These are phyloP conservation scores for Tipula confusa DNA, from an alignment of 2,888 invertebrate species.

Conservation along the genomic window DNA sequence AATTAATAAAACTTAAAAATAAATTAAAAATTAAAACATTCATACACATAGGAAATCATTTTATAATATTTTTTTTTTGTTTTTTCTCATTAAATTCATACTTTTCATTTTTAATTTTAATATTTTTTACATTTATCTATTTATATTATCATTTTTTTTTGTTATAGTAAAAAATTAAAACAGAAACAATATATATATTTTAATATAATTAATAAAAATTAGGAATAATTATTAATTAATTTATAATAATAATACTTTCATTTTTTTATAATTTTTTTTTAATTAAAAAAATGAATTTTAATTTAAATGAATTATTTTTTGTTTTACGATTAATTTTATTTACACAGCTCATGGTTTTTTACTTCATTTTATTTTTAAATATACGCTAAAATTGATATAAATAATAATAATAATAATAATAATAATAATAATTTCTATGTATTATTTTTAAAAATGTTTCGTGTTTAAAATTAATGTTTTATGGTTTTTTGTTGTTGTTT, in stretches of 20 bases:
- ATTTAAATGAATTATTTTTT: not conserved
- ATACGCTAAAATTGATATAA: not conserved
- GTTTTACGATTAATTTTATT: conserved; percentile 25
- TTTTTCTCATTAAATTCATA: conserved; percentile 14
- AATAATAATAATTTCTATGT: not conserved
- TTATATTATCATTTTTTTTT: not conserved
- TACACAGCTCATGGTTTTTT: conserved; percentile 28
- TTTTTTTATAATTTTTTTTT: not conserved
- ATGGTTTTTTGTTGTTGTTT: not conserved
- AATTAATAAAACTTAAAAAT: not conserved
- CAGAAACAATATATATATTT: not conserved
- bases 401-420: conserved; percentile 27
- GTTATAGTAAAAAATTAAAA: not conserved
- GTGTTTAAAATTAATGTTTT: not conserved
- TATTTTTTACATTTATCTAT: conserved; percentile 25
- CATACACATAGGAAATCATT: not conserved
- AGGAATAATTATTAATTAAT: conserved; percentile 20
- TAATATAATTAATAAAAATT: conserved; percentile 21
- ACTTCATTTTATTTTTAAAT: conserved; percentile 13
- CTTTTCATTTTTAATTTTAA: conserved; percentile 26
- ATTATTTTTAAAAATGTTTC: not conserved
- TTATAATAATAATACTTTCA: not conserved
- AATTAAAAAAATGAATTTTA: not conserved
- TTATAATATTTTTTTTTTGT: not conserved
- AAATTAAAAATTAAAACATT: conserved; percentile 26